Evolutionary conservation across 2,888 invertebrate genomes (phyloP).

Genomic region (Drosophila emarginata): DNA sequence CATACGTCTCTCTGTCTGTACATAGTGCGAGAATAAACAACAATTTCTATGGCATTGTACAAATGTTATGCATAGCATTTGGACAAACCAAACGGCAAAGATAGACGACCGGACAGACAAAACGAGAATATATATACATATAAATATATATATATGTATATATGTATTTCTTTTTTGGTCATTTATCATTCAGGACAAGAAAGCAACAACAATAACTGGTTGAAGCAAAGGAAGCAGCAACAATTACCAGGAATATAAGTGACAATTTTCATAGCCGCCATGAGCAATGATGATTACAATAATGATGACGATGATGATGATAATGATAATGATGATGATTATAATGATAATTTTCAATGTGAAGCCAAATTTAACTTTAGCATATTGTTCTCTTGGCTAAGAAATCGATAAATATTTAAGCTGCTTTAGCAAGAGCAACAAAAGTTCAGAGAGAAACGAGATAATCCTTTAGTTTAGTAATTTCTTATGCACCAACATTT

Average conservation of each 20-base stretch:
- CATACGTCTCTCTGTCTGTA: slow-evolving; percentile 34
- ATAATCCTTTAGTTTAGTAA: neutral
- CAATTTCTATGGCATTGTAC: slow-evolving; percentile 38
- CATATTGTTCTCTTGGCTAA: slow-evolving; percentile 7
- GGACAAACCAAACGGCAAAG: slow-evolving; percentile 8
- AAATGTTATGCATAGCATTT: slow-evolving; percentile 61
- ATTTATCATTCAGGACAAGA: slow-evolving; percentile 61
- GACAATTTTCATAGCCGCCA: slow-evolving; percentile 60
- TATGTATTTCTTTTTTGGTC: slow-evolving; percentile 40
- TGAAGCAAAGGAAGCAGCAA: slow-evolving; percentile 32
- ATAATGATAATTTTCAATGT: slow-evolving; percentile 6
- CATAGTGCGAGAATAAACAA: slow-evolving; percentile 32
- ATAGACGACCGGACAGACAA: slow-evolving; percentile 13
- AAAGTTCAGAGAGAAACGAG: neutral
- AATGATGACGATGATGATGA: slow-evolving; percentile 2
- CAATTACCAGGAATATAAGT: slow-evolving; percentile 66
- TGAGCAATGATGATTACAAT: slow-evolving; percentile 5
- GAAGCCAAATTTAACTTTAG: slow-evolving; percentile 6
- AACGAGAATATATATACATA: slow-evolving; percentile 38
- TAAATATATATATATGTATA: neutral
- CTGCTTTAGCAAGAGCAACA: neutral
- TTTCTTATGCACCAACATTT: no score
- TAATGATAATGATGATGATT: neutral
- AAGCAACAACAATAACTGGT: slow-evolving; percentile 21
- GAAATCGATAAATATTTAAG: slow-evolving; percentile 9